Evolutionary conservation across 2,888 invertebrate species (phyloP).

Genomic region (Diarsia brunnea): DNA sequence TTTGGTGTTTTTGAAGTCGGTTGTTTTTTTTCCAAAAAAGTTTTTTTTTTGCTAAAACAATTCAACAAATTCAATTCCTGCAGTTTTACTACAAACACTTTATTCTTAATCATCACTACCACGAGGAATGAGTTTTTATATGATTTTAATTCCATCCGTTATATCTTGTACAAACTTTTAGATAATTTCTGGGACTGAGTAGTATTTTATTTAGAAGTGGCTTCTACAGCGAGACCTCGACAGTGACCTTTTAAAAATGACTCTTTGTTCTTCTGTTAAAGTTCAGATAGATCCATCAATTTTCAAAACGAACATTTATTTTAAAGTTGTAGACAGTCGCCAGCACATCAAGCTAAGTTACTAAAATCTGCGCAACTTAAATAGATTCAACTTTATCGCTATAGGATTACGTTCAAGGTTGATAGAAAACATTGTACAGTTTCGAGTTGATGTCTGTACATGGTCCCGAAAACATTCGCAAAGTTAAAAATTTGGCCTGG

Average conservation of each 20-base stretch:
- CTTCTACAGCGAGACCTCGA: not conserved
- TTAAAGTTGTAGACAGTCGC: not conserved
- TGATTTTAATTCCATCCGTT: not conserved
- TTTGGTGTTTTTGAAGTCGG: too few relatives aligned
- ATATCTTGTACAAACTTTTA: not conserved
- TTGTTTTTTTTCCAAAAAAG: too few relatives aligned
- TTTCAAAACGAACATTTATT: constrained; percentile 25
- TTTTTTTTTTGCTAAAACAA: not conserved
- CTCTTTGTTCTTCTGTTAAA: constrained; percentile 9
- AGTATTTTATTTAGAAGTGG: not conserved
- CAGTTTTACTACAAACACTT: not conserved
- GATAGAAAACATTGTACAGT: too few relatives aligned
- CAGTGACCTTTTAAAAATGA: constrained; percentile 19
- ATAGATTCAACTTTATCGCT: too few relatives aligned
- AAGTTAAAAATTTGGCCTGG: not conserved
- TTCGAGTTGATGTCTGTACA: not conserved
- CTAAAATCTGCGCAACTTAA: too few relatives aligned
- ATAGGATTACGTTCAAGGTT: too few relatives aligned
- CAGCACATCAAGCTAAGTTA: too few relatives aligned
- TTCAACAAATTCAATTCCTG: not conserved
- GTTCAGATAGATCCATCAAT: constrained; percentile 13
- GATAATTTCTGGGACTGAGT: not conserved
- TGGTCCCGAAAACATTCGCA: not conserved
- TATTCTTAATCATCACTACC: not conserved
- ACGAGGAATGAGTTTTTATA: not conserved